Conservation (phyloP, 1,140 invertebrate genomes). For the Drosophila oshimai region DNA sequence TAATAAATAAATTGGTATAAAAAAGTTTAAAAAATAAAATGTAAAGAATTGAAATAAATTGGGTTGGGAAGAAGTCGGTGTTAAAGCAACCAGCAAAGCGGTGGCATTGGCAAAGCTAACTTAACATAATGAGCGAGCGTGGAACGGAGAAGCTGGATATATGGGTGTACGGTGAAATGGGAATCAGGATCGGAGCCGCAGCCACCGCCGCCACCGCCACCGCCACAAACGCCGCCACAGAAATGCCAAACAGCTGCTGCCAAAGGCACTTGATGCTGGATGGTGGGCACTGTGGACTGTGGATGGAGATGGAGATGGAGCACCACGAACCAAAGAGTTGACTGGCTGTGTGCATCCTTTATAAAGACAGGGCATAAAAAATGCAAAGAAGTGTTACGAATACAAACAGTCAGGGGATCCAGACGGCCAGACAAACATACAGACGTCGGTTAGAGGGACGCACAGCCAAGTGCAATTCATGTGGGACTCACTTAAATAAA, state of each 20-base stretch:
- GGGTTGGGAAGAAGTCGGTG: not conserved
- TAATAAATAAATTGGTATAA: too few species aligned
- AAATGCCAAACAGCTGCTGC: conserved; percentile 61
- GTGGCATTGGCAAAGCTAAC: conserved; percentile 26
- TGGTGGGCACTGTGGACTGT: not conserved
- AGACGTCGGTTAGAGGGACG: conserved; percentile 3
- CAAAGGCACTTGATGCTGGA: conserved; percentile 51
- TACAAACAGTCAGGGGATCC: conserved; percentile 61
- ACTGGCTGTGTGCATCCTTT: conserved; percentile 46
- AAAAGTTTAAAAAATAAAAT: not conserved
- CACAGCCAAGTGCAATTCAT: conserved; percentile 75
- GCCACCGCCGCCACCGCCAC: conserved; percentile 25
- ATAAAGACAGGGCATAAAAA: conserved; percentile 65
- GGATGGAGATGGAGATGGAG: conserved; percentile 10
- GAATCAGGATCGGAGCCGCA: conserved; percentile 11
- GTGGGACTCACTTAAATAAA: conserved; percentile 82
- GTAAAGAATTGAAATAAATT: not conserved
- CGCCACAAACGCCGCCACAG: conserved; percentile 42
- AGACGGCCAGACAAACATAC: conserved; percentile 18
- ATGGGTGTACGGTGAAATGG: not conserved
- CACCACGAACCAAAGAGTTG: conserved; percentile 6
- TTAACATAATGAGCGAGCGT: conserved; percentile 53
- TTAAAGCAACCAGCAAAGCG: not conserved
- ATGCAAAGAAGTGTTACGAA: conserved; percentile 77
- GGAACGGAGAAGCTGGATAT: conserved; percentile 4